A percentile compares a stretch with the other conserved stretches of the same genome.
Conservation (phyloP, 1,140 invertebrate species). For the Atta colombica region DNA sequence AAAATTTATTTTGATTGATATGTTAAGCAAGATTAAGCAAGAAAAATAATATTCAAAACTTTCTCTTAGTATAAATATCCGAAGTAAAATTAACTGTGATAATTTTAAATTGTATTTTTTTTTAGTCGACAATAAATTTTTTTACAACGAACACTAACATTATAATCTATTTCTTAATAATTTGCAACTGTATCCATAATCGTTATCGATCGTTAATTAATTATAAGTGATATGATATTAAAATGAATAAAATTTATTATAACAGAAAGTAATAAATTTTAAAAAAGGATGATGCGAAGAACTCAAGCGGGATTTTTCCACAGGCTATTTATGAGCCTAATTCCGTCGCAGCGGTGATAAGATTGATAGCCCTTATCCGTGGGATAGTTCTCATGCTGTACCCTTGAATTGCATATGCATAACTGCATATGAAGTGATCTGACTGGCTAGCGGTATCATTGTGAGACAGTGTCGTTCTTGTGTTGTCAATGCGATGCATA, state of each 20-base stretch:
- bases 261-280: background rate
- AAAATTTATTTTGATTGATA: slow-evolving; percentile 48
- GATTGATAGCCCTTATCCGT: slow-evolving; percentile 52
- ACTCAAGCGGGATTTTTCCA: background rate
- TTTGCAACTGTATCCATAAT: background rate
- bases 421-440: slow-evolving; percentile 25
- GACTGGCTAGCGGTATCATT: background rate
- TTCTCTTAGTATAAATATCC: background rate
- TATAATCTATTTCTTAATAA: background rate
- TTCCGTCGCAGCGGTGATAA: slow-evolving; percentile 12
- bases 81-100: background rate
- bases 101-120: background rate
- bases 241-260: background rate
- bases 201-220: background rate
- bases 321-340: slow-evolving; percentile 19
- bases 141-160: background rate
- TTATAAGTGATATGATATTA: background rate
- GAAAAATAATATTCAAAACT: background rate
- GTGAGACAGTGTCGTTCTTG: slow-evolving; percentile 10
- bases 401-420: slow-evolving; percentile 39
- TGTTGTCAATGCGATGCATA: slow-evolving; percentile 33
- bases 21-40: background rate
- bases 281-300: background rate
- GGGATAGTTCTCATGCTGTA: slow-evolving; percentile 33
- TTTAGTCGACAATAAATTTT: background rate